phyloP scores from a whole-genome alignment of 1,140 invertebrate species.

The Apis mellifera region Amel_HAv3.1 CM009936.2:7300501-7301000 shows the following conservation, averaged over 20 bases:
- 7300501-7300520: constrained; percentile 96
- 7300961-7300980: constrained; percentile 99
- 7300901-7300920: constrained; percentile 97
- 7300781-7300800: constrained; percentile 98
- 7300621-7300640: constrained; percentile 94
- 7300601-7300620: constrained; percentile 96
- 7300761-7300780: constrained; percentile 94
- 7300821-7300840: constrained; percentile 99
- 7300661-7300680: constrained; percentile 96
- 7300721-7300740: constrained; percentile 52
- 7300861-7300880: constrained; percentile 98
- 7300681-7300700: constrained; percentile 43
- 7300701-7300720: not conserved
- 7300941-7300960: constrained; percentile 98
- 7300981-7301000: constrained; percentile 98
- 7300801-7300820: constrained; percentile 99
- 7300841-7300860: constrained; percentile 97
- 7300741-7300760: constrained; percentile 96
- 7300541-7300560: constrained; percentile 96
- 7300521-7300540: constrained; percentile 91
- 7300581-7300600: constrained; percentile 95
- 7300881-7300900: constrained; percentile 96
- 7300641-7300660: constrained; percentile 90
- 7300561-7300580: constrained; percentile 95
- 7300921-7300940: constrained; percentile 98